Evolutionary conservation across 2,888 invertebrate species (phyloP), one percentile per base, ranked within the genome.

Genomic region (Neuroscelio doddi): DNA sequence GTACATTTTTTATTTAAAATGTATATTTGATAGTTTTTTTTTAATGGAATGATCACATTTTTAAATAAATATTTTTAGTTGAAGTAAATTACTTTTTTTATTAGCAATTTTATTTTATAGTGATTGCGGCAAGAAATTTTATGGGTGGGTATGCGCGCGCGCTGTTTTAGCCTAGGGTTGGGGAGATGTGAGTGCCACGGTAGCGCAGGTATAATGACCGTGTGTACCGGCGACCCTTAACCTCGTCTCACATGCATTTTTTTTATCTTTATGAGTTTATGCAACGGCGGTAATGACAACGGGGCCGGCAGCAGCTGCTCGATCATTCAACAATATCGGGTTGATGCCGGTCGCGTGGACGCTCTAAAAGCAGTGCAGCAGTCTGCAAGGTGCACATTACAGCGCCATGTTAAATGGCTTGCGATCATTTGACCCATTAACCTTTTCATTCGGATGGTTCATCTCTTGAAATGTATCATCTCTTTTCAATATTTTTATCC

Each of bases 201-300:
- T 17, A 15, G 42, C 24, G 49, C 50, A 26, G 27, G 58, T 41
- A 55, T 59, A 55, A 64, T 52, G 59, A 63, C 63, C 58, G 58
- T 32, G 53, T 36, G 46, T 63, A 69, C 65, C 69, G 55, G 65
- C 59, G 55, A 51, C 65, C 38, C 59, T 52, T 59, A 65, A 65
- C 65, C 61, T 56, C 56, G 56, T 56, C 41, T 32, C 47, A 42
- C 16, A 36, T 42, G 49, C 46, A 42, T 52, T 45, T 51, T 46
- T 45, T 50, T 46, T 50, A 52, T 62, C 49, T 61, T 67, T 57
- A 51, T 50, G 57, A 42, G 34, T 41, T 41, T 32, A 34, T 36
- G 42, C 42, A 0, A 10, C 50, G 26, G 41, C 41, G 47, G 50
- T 63, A 58, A 56, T 53, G 29, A 64, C 53, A 27, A 50, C 47